Base-by-base conservation (phyloP, 2,888 invertebrate genomes). In the Callyntrura sp. region DNA sequence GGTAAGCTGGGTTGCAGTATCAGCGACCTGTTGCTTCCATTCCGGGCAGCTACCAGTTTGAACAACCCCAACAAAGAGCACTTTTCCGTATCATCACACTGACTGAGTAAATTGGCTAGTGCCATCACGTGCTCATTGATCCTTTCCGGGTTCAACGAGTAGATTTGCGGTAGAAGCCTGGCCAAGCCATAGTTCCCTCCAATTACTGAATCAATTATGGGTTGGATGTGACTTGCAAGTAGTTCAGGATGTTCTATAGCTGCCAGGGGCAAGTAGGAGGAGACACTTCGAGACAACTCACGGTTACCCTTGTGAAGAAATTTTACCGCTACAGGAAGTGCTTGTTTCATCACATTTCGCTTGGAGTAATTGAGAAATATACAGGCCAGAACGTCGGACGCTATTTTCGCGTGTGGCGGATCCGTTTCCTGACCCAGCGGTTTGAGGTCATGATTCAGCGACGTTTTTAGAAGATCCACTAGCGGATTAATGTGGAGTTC, bases 331-430 rank as follows among this genome's bases (percentile, higher is more conserved):
- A 98, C 97, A 0, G 98, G 98, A 92, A 99, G 95, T 68, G 98
- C 97, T 85, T 97, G 94, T 94, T 97, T 96, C 98, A 98, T 98
- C 91, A 97, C 96, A 91, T 95, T 95, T 93, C 96, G 95, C 94
- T 96, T 96, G 93, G 95, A 95, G 94, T 97, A 97, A 94, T 97
- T 96, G 96, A 98, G 95, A 95, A 99, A 98, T 94, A 99, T 97
- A 95, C 98, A 98, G 93, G 98, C 98, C 94, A 99, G 97, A 92
- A 99, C 97, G 95, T 99, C 99, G 70, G 98, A 98, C 23, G 98
- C 98, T 94, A 99, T 98, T 95, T 99, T 99, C 73, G 98, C 98
- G 96, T 99, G 98, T 0, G 98, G 98, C 55, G 98, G 98, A 95
- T 98, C 98, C 94, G 97, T 97, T 94, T 98, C 97, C 93, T 96